Percentiles rank a stretch among this genome's conserved stretches.
Evolutionary conservation across 37 sponge, comb jelly and placozoan genomes (phyloP).

Genomic region (Hexactinellida sp.): DNA sequence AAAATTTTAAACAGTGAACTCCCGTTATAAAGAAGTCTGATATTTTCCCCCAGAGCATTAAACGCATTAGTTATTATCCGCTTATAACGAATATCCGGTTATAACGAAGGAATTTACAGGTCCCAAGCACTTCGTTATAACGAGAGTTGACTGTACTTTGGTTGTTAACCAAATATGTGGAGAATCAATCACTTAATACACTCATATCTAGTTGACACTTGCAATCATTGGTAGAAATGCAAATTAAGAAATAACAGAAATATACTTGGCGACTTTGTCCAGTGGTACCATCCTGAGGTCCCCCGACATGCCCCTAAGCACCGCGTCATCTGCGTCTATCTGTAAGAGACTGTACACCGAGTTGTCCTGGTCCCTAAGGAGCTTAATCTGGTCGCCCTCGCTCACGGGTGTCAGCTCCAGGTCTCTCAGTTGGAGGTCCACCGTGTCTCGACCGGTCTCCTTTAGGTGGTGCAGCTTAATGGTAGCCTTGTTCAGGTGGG

Average conservation of each 20-base stretch:
- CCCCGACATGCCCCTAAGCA: background rate
- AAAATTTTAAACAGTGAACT: too few species aligned
- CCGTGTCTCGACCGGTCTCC: background rate
- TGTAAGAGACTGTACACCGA: background rate
- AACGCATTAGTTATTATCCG: too few species aligned
- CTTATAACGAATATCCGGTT: too few species aligned
- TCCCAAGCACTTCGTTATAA: too few species aligned
- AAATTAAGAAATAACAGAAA: background rate
- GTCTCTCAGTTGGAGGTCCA: background rate
- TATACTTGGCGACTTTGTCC: constrained; percentile 6
- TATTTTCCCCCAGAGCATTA: too few species aligned
- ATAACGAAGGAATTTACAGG: too few species aligned
- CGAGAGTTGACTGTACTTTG: too few species aligned
- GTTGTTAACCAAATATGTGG: too few species aligned
- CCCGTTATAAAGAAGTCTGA: too few species aligned
- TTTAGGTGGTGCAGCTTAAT: background rate
- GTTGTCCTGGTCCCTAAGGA: background rate
- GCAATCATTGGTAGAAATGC: too few species aligned
- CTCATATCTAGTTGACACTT: too few species aligned
- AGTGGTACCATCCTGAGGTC: background rate
- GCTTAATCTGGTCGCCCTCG: constrained; percentile 12
- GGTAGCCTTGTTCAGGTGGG: background rate
- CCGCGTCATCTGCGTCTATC: background rate
- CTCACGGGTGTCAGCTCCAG: background rate
- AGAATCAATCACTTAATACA: too few species aligned